These are phyloP conservation scores for Hylaea fasciaria DNA, from an alignment of 2,888 invertebrate species.

Conservation along the genomic window DNA sequence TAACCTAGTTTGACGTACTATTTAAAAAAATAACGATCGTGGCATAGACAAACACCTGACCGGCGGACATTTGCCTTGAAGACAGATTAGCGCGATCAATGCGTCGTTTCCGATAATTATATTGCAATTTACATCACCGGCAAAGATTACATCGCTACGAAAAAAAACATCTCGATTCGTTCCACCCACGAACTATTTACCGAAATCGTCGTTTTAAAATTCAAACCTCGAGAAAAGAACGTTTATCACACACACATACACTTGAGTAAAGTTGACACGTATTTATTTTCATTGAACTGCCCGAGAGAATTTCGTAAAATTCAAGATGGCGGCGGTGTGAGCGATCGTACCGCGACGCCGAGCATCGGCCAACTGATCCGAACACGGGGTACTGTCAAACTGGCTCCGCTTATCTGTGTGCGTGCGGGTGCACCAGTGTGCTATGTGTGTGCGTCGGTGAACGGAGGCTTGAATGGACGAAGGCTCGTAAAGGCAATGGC, in stretches of 20 bases:
- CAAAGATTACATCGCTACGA: slow-evolving; percentile 35
- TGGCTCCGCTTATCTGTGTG: slow-evolving; percentile 66
- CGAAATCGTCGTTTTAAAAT: slow-evolving; percentile 35
- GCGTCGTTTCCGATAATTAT: slow-evolving; percentile 68
- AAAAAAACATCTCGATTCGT: slow-evolving; percentile 39
- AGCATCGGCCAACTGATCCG: slow-evolving; percentile 79
- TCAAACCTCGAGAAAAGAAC: slow-evolving; percentile 47
- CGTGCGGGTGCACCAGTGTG: slow-evolving; percentile 42
- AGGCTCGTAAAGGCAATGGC: slow-evolving; percentile 44
- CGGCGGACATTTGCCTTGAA: slow-evolving; percentile 44
- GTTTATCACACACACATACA: slow-evolving; percentile 57
- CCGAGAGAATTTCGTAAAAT: slow-evolving; percentile 63
- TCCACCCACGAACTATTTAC: slow-evolving; percentile 31
- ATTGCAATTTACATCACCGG: slow-evolving; percentile 76
- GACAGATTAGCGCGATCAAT: slow-evolving; percentile 53
- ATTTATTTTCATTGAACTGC: slow-evolving; percentile 74
- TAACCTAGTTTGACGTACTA: slow-evolving; percentile 40
- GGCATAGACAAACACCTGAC: slow-evolving; percentile 54
- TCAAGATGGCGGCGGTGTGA: slow-evolving; percentile 68
- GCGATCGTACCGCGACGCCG: slow-evolving; percentile 77
- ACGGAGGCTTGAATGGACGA: slow-evolving; percentile 74
- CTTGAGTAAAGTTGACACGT: slow-evolving; percentile 69
- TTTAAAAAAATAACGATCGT: slow-evolving; percentile 45
- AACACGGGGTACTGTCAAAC: slow-evolving; percentile 77
- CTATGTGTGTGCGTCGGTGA: slow-evolving; percentile 43